Base-by-base conservation (phyloP, 2,113 vertebrate genomes). In the Ellobius talpinus region DNA sequence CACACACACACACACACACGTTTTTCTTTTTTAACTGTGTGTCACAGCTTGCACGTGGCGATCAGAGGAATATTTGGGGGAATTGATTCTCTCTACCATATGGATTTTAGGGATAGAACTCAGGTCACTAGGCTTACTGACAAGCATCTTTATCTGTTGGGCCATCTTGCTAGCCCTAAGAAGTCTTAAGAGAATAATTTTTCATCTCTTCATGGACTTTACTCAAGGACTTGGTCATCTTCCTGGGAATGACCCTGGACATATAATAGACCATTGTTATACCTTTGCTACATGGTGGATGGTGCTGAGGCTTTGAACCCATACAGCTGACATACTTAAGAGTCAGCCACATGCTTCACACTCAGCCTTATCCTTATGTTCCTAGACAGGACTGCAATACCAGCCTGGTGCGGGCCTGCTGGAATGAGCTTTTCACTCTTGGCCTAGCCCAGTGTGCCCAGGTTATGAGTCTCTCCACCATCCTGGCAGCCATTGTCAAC, bases 371-470 rank as follows among this genome's bases (percentile, higher is more conserved):
- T 24, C 29, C 96, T 23, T 98, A 45, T 96, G 72, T 91, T 91
- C 39, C 0, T 90, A 99, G 99, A 98, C 99, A 99, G 98, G 99
- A 99, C 97, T 99, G 99, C 96, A 99, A 99, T 96, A 99, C 99
- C 6, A 99, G 99, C 97, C 98, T 99, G 68, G 99, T 99, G 70
- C 99, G 99, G 36, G 99, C 99, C 94, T 99, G 99, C 97, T 99
- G 99, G 99, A 99, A 99, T 0, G 99, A 99, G 97, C 98, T 99
- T 74, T 99, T 99, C 85, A 99, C 99, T n/a, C 98, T 99, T 7
- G 99, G 99, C 50, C 98, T 99, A 61, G 99, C 99, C 86, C 99
- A 99, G 98, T 99, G 99, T 58, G 98, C 99, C 33, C 99, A 99
- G 90, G 99, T 99, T 97, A 99, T 99, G 99, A 99, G 99, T 89